Evolutionary conservation across 2,113 vertebrate species (phyloP), one percentile per base, ranked within the genome.

Genomic region (Notarius quadriscutis): DNA sequence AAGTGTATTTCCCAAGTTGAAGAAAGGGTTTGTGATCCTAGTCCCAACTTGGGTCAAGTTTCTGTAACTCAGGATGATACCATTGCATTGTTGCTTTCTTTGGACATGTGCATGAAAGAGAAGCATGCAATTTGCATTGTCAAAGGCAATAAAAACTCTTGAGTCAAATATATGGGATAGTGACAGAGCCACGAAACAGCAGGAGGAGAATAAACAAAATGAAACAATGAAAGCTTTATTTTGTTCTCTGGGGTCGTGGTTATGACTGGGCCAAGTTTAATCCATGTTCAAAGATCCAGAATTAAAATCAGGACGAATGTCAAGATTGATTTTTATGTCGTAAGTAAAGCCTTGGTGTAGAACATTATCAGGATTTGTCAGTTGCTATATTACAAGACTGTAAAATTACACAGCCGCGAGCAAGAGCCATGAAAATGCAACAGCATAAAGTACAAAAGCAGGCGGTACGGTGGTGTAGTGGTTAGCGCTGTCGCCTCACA

Each of bases 251-350:
- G 57, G 50, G n/a, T 71, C 75, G 63, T 50, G 30, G 27, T 79
- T 57, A 1, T 20, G 58, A 10, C 67, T 48, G 50, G 67, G 12
- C 17, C 57, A 53, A 50, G 80, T 58, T 65, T 79, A 62, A 83
- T 83, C 57, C 22, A 34, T 78, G 48, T 78, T 55, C 84, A 18
- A 78, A 67, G 58, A 63, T 51, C 34, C 41, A 83, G 48, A 6
- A 57, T 84, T 84, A 78, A 34, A 87, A 78, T 41, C 57, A 82
- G 17, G 22, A n/a, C 7, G 4, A 48, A 89, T 12, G 55, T 80
- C 30, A 50, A 17, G 17, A 84, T 10, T 72, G 50, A 85, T 85
- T 81, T 82, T 63, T 34, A 67, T 84, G 55, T 86, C 57, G 41
- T 7, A 12, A 82, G 41, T 60, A 65, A 30, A 60, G 34, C 48